Conservation (phyloP, 1,140 invertebrate genomes). For the Platyscapa corneri region DNA sequence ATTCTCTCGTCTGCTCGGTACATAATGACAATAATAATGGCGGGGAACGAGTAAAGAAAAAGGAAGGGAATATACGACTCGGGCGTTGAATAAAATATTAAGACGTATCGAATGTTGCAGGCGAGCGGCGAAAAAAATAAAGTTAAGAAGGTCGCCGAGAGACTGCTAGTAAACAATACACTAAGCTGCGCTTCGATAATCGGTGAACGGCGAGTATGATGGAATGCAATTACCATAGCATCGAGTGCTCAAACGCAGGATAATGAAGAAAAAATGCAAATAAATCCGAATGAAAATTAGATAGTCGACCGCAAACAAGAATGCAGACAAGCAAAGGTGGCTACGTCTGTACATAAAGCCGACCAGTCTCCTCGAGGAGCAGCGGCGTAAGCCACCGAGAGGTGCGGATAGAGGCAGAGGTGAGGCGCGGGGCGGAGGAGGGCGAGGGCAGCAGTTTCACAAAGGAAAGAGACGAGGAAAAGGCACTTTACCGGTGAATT, state of each 20-base stretch:
- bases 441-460: neutral
- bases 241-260: neutral
- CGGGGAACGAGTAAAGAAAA: too few species aligned
- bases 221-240: neutral
- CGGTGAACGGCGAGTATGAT: neutral
- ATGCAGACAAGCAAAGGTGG: too few species aligned
- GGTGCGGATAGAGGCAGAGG: neutral
- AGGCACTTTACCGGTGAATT: neutral
- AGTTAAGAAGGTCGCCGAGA: too few species aligned
- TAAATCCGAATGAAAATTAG: neutral
- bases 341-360: too few species aligned
- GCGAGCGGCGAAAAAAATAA: too few species aligned
- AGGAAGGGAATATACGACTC: too few species aligned
- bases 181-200: neutral
- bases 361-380: too few species aligned
- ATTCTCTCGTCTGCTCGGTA: too few species aligned
- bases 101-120: too few species aligned
- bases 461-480: neutral
- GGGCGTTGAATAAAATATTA: too few species aligned
- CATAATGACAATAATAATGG: too few species aligned
- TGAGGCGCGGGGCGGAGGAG: neutral
- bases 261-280: neutral
- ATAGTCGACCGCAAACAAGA: neutral
- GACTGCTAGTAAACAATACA: neutral
- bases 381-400: neutral